phyloP scores from a whole-genome alignment of 2,797 vertebrate species.

The Lates japonicus region DNA sequence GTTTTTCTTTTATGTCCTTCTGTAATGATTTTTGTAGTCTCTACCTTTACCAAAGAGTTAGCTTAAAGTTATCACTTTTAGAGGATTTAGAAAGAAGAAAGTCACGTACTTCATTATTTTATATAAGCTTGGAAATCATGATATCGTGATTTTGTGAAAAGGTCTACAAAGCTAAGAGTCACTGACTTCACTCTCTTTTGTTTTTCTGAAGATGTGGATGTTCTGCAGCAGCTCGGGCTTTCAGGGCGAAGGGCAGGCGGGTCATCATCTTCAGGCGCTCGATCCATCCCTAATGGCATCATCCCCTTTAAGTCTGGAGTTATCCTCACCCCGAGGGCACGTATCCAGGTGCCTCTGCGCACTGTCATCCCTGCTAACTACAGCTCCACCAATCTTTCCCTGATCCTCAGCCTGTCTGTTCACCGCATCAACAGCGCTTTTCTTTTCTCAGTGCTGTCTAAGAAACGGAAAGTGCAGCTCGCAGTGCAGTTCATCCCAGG shows the following conservation, averaged over 20 bases:
- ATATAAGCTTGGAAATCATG: background rate
- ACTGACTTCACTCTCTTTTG: conserved; percentile 33
- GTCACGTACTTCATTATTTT: background rate
- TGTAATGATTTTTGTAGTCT: background rate
- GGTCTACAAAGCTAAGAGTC: background rate
- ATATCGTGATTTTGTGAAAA: background rate
- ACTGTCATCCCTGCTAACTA: conserved; percentile 86
- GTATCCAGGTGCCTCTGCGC: conserved; percentile 87
- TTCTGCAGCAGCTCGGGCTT: conserved; percentile 94
- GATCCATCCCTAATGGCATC: conserved; percentile 87
- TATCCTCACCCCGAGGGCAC: conserved; percentile 93
- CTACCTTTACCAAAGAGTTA: background rate
- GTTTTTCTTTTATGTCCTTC: background rate
- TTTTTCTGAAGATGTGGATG: conserved; percentile 92
- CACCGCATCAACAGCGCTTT: conserved; percentile 97
- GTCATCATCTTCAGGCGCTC: conserved; percentile 75
- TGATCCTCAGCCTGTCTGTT: conserved; percentile 93
- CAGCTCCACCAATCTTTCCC: conserved; percentile 86
- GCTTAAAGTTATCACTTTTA: background rate
- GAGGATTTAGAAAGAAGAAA: background rate
- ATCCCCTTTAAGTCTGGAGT: conserved; percentile 95
- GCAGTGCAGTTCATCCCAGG: conserved; percentile 93
- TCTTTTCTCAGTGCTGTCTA: conserved; percentile 91
- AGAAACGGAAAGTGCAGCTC: conserved; percentile 92
- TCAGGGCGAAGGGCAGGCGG: conserved; percentile 83